Base-by-base conservation (phyloP, 2,888 invertebrate genomes). In the Drosophila paramelanica region DNA sequence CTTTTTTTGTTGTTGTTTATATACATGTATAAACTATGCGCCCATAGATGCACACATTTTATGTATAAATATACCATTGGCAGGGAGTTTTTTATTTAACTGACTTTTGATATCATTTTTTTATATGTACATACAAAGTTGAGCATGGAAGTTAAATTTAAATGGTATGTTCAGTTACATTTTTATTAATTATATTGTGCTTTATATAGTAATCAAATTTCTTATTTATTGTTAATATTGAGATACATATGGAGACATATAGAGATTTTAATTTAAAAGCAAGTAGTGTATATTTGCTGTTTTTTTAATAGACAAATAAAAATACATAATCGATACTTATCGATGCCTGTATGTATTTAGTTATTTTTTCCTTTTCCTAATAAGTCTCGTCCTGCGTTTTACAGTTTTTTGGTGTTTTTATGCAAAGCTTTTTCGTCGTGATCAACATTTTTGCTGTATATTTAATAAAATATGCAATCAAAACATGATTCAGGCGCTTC, bases 51-150 rank as follows among this genome's bases (percentile, higher is more conserved):
- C 39, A 38, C 49, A 20, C 57, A 38, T 27, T 50, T 57, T 50
- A 50, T 39, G 49, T 57, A 49, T 57, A 62, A 64, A 64, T 64
- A 51, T 62, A 64, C 62, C 14, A 43, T 64, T 52, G 58, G 33
- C 6, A 41, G 51, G 57, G 66, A 58, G 47, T 72, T 61, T 68
- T 53, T 58, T 55, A 23, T 69, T 60, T 17, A 39, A 20, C 13
- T 13, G 36, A 13, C 36, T 36, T 33, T 55, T 36, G 25, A 5
- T 17, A 25, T 58, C 46, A 58, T 52, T 51, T 39, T 33, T 45
- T 51, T 36, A 23, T 11, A 11, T 11, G 27, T 8, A 8, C 2
- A 31, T 31, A 31, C 31, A 31, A 10, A 31, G 31, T 31, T 31
- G 31, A 31, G 31, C 10, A 31, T 10, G 10, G 1, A 3, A 31